Evolutionary conservation across 2,888 invertebrate species (phyloP).

Genomic region (Yponomeuta plumbellus): DNA sequence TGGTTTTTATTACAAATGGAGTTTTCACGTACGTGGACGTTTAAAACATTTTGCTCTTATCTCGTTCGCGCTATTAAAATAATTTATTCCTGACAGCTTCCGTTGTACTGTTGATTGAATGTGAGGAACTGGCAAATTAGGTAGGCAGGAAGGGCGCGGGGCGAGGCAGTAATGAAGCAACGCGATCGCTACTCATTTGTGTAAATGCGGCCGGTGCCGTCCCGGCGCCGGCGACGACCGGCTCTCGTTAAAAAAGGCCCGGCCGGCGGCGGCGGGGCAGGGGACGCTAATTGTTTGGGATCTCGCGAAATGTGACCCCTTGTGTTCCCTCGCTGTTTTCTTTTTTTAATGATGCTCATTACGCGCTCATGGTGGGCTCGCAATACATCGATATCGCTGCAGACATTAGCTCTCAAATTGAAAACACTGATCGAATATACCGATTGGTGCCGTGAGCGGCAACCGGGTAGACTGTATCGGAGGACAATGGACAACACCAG

Average conservation of each 20-base stretch:
- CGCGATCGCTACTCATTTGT: constrained; percentile 32
- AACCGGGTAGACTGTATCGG: too few species aligned
- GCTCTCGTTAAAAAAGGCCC: constrained; percentile 33
- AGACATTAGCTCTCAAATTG: too few species aligned
- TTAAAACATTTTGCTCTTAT: not conserved
- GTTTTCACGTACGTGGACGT: not conserved
- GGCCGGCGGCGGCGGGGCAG: constrained; percentile 16
- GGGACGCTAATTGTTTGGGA: constrained; percentile 34
- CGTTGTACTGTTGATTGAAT: too few species aligned
- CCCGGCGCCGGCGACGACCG: constrained; percentile 17
- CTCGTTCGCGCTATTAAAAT: not conserved
- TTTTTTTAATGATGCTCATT: constrained; percentile 31
- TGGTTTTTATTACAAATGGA: too few species aligned
- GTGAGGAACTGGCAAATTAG: too few species aligned
- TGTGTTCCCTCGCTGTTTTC: constrained; percentile 23
- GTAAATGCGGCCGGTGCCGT: constrained; percentile 26
- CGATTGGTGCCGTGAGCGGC: too few species aligned
- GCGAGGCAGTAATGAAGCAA: constrained; percentile 18
- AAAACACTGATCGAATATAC: too few species aligned
- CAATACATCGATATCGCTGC: too few species aligned
- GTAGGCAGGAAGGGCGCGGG: not conserved
- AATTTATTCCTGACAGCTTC: too few species aligned
- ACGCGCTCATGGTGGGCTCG: not conserved
- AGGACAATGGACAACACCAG: too few species aligned
- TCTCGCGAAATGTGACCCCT: constrained; percentile 25